Percentiles rank a stretch among this genome's conserved stretches.
Evolutionary conservation across 2,113 vertebrate genomes (phyloP).

Genomic region (Chloropsis cyanopogon): DNA sequence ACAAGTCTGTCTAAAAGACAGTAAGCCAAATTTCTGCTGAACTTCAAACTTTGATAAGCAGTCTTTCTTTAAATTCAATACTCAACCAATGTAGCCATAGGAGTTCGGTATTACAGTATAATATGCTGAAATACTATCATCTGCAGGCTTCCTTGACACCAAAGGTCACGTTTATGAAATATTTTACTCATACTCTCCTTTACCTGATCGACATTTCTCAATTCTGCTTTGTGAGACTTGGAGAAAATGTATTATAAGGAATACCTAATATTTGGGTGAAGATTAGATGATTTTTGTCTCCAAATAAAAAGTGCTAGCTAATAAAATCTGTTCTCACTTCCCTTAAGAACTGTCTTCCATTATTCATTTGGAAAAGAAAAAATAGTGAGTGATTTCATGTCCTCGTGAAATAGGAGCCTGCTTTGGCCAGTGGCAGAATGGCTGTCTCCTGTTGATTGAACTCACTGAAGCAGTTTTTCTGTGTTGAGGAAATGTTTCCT

Average conservation of each 20-base stretch:
- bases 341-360: neutral
- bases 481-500: neutral
- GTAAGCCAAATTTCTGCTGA: neutral
- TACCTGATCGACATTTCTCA: neutral
- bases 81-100: neutral
- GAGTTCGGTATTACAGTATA: neutral
- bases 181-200: conserved; percentile 16
- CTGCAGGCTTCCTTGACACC: neutral
- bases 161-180: conserved; percentile 15
- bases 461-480: neutral
- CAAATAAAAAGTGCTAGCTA: neutral
- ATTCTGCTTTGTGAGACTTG: conserved; percentile 14
- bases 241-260: neutral
- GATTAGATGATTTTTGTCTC: neutral
- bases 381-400: neutral
- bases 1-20: neutral
- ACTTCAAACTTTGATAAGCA: neutral
- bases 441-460: neutral
- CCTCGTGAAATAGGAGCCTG: neutral
- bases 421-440: neutral
- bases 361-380: neutral
- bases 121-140: neutral
- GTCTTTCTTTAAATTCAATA: neutral
- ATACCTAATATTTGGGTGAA: neutral
- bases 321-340: neutral